Evolutionary conservation across 2,888 invertebrate species (phyloP), one percentile per base, ranked within the genome.

Genomic region (Vanessa cardui): DNA sequence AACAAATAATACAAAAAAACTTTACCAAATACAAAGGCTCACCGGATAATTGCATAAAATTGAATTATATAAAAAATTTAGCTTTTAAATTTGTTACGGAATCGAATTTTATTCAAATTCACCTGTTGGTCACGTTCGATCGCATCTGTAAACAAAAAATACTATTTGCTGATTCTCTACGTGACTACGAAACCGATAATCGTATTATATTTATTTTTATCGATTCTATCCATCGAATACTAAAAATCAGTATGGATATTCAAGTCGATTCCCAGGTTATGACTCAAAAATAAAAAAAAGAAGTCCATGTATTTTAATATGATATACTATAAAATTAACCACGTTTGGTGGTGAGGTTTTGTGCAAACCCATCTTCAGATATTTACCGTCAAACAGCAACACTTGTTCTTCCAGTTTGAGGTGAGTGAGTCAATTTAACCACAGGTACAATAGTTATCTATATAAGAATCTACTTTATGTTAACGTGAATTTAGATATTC

Each of bases 101-200:
- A 54, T 54, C 54, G 31, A n/a, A 33, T 54, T 31, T 31, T 54
- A 54, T 54, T 54, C 54, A 54, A 54, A 54, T 54, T 54, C 31
- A 54, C 54, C 54, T 54, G 54, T 54, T 54, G 31, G 31, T 54
- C 54, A 54, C 31, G 54, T 31, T 33, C 54, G n/a, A 54, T 54
- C 6, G 54, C n/a, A 31, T 33, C 54, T 20, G 31, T 54, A 54
- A 31, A 54, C n/a, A 54, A 54, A 54, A 54, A 54, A 52, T 54
- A 31, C 54, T n/a, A 31, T 54, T n/a, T 54, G n/a, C 26, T 31
- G 31, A 54, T 54, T 26, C 26, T 16, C 31, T 54, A 54, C 6
- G 16, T 31, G 52, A 54, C 26, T 26, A 6, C 26, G 21, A 6
- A 8, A n/a, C 31, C n/a, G 31, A 31, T 21, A 50, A 21, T 50